Evolutionary conservation across 2,888 invertebrate genomes (phyloP).

Genomic region (Iselma pallidipennis): DNA sequence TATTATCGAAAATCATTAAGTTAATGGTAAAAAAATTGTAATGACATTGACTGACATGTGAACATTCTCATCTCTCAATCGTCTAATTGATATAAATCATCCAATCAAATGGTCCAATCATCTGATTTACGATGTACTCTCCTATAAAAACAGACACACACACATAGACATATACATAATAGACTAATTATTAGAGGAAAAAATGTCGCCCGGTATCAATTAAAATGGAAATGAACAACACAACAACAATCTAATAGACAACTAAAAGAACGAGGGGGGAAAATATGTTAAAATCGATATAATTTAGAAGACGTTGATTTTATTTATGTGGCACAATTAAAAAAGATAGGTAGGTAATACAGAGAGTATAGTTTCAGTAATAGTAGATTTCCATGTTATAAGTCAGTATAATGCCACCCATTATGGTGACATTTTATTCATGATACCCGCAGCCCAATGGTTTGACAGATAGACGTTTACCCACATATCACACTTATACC

Average conservation of each 20-base stretch:
- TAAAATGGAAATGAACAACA: neutral
- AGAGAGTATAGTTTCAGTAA: neutral
- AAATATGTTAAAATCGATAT: neutral
- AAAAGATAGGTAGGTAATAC: neutral
- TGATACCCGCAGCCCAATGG: neutral
- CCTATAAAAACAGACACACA: neutral
- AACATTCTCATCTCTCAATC: neutral
- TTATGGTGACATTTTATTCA: neutral
- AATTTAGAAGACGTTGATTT: neutral
- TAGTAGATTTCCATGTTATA: neutral
- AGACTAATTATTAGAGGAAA: neutral
- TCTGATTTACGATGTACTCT: conserved; percentile 18
- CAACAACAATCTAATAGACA: too few species aligned
- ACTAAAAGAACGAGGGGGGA: neutral
- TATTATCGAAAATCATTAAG: neutral
- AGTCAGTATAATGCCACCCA: neutral
- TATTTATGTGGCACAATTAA: neutral
- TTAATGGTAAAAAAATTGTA: neutral
- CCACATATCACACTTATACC: neutral
- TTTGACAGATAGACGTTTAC: neutral
- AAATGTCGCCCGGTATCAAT: neutral
- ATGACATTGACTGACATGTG: neutral
- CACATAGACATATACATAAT: neutral
- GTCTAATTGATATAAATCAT: conserved; percentile 24
- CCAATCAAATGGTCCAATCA: conserved; percentile 14